Evolutionary conservation across 2,797 vertebrate genomes (phyloP).

Genomic region (Melopsittacus undulatus): DNA sequence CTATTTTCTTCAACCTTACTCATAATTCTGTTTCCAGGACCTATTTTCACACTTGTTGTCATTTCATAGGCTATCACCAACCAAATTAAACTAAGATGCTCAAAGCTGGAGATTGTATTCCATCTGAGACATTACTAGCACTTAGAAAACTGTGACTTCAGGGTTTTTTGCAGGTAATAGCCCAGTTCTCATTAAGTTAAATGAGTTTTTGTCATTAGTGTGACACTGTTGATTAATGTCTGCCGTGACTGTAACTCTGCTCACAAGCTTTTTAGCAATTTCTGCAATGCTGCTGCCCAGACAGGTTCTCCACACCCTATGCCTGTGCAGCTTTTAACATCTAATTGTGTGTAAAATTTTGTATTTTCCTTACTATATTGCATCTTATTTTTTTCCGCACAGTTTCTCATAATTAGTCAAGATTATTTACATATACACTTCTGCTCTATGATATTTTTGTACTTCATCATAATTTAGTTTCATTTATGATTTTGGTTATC

Average conservation of each 20-base stretch:
- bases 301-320: background rate
- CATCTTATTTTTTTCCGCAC: background rate
- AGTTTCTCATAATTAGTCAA: background rate
- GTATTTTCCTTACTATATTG: background rate
- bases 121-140: background rate
- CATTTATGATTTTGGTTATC: background rate
- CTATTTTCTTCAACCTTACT: background rate
- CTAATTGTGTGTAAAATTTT: background rate
- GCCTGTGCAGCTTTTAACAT: background rate
- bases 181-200: background rate
- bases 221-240: background rate
- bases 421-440: background rate
- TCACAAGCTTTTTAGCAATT: background rate
- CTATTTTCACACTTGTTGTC: background rate
- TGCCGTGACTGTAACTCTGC: background rate
- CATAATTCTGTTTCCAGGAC: background rate
- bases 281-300: background rate
- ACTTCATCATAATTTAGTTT: background rate
- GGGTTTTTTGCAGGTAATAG: background rate
- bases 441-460: background rate
- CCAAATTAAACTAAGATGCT: background rate
- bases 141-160: background rate
- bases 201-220: background rate
- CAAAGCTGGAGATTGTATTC: background rate
- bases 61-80: background rate